These are phyloP conservation scores for Galagoides demidoff DNA, from an alignment of 2,797 vertebrate genomes.

Conservation along the genomic window DNA sequence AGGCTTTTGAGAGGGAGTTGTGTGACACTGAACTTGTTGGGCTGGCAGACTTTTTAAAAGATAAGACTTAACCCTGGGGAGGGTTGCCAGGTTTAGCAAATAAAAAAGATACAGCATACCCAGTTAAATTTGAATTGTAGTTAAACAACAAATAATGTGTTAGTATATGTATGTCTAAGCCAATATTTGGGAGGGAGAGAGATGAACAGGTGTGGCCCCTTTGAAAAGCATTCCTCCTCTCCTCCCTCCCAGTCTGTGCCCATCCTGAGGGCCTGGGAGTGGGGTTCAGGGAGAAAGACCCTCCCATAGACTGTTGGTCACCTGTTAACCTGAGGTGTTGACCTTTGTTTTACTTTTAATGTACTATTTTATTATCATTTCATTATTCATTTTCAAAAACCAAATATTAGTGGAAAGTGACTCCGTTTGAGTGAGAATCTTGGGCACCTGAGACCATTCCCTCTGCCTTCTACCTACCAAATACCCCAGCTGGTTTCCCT, in stretches of 20 bases:
- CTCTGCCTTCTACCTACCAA: constrained; percentile 30
- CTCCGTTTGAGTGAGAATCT: not conserved
- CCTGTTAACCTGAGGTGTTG: not conserved
- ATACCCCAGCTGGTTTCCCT: not conserved
- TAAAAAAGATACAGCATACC: constrained; percentile 19
- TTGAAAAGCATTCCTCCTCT: not conserved
- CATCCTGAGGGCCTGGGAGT: too few relatives aligned
- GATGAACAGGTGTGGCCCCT: not conserved
- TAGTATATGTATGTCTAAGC: not conserved
- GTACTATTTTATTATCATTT: constrained; percentile 2
- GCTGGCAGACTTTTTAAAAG: constrained; percentile 1
- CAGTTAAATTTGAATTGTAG: constrained; percentile 22
- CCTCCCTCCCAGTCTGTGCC: not conserved
- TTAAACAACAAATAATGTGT: constrained; percentile 12
- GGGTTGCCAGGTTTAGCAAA: constrained; percentile 18
- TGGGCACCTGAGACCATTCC: not conserved
- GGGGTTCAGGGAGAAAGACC: not conserved
- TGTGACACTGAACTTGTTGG: not conserved
- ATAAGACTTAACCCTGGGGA: not conserved
- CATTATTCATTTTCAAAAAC: not conserved
- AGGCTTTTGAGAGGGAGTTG: constrained; percentile 13
- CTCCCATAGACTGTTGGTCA: not conserved
- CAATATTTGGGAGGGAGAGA: not conserved
- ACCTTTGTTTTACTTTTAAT: not conserved
- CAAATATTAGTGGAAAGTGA: not conserved